Percentiles rank a stretch among this genome's conserved stretches.
phyloP scores from a whole-genome alignment of 2,797 vertebrate genomes.

The Malacoctenus gilli region DNA sequence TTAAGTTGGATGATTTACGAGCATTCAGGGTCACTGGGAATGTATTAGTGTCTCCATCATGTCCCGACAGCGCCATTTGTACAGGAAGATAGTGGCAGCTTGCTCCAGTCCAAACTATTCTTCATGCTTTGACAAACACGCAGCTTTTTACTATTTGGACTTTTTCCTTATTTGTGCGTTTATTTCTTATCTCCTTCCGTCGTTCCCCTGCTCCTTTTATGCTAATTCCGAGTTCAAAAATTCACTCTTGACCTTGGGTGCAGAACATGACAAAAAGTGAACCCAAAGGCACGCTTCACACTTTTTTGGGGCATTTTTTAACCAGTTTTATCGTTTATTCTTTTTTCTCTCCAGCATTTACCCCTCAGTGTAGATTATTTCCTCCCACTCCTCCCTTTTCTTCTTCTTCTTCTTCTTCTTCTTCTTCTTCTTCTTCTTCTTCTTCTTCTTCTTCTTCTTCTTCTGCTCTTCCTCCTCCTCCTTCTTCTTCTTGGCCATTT shows the following conservation, averaged over 20 bases:
- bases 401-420: conserved; percentile 1
- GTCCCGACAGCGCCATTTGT: conserved; percentile 37
- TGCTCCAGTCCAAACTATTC: conserved; percentile 24
- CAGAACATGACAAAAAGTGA: neutral
- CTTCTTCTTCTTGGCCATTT: too few species aligned
- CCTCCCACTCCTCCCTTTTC: neutral
- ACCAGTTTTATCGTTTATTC: too few species aligned
- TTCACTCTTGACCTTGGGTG: neutral
- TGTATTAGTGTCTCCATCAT: conserved; percentile 32
- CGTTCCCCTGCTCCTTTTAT: too few species aligned
- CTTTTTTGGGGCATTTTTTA: neutral
- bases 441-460: too few species aligned
- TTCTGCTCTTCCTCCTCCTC: too few species aligned
- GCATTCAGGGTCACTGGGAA: conserved; percentile 25
- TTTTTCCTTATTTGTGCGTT: neutral
- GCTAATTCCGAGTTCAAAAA: neutral
- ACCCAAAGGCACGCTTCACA: neutral
- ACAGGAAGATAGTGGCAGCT: conserved; percentile 22
- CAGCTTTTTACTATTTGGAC: too few species aligned
- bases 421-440: too few species aligned
- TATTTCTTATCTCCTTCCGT: neutral
- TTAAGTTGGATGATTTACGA: conserved; percentile 46
- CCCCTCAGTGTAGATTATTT: neutral
- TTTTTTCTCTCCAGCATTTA: neutral
- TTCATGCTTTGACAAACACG: conserved; percentile 33